phyloP scores from a whole-genome alignment of 64 coral and sea anemone genomes.

The Hydrozoanthus tunicans region DNA sequence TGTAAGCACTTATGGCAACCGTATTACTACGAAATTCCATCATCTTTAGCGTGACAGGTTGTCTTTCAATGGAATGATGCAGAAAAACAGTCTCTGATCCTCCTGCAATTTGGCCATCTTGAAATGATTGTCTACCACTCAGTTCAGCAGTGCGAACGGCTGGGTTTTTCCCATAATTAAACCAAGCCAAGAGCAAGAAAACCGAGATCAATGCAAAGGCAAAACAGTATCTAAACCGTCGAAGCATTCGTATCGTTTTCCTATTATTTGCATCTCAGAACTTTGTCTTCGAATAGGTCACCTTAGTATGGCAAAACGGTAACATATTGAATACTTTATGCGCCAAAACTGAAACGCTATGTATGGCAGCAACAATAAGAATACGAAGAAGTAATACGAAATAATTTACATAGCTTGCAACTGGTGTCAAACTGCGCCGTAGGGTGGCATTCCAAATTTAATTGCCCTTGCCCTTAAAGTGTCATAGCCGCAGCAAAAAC shows the following conservation, averaged over 20 bases:
- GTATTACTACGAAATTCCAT: neutral
- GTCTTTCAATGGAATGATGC: neutral
- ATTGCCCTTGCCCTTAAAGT: too few species aligned
- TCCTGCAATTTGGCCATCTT: neutral
- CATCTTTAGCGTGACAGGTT: neutral
- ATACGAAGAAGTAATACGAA: neutral
- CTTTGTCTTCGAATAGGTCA: neutral
- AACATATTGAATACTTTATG: neutral
- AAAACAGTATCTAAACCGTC: neutral
- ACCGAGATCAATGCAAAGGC: conserved; percentile 5
- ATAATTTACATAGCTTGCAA: neutral
- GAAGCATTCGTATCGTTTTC: conserved; percentile 11
- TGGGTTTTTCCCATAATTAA: too few species aligned
- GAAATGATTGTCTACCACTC: neutral
- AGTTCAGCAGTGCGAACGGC: too few species aligned
- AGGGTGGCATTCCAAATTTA: neutral
- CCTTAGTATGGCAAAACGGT: neutral
- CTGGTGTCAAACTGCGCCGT: neutral
- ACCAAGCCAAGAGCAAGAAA: conserved; percentile 12
- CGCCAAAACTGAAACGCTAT: neutral
- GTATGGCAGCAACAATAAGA: neutral
- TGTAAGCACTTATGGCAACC: neutral
- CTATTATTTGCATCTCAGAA: neutral
- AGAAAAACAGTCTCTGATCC: neutral
- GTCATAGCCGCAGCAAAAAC: too few species aligned